These are phyloP conservation scores for Edolisoma coerulescens DNA, from an alignment of 2,113 vertebrate species.

Conservation along the genomic window DNA sequence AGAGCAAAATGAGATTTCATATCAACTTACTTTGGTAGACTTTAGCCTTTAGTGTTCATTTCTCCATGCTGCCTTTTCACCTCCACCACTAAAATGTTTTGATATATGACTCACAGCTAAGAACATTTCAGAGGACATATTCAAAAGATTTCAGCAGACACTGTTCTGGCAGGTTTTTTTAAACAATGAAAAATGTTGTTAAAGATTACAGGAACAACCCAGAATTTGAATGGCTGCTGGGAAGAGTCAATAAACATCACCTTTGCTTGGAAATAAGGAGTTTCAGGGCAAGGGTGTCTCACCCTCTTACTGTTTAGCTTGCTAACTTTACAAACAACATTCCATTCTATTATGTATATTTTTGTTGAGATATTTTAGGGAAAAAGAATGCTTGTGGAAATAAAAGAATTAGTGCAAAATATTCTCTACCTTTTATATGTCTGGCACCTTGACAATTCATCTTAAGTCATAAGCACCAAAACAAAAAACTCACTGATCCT, in stretches of 20 bases:
- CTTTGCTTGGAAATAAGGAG: neutral
- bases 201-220: conserved; percentile 8
- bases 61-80: neutral
- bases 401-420: conserved; percentile 4
- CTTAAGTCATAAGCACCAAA: neutral
- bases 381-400: conserved; percentile 9
- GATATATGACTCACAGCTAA: neutral
- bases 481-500: conserved; percentile 14
- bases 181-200: conserved; percentile 23
- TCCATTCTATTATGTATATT: conserved; percentile 45
- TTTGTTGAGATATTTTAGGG: conserved; percentile 23
- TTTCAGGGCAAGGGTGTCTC: neutral
- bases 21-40: neutral
- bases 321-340: conserved; percentile 22
- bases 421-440: conserved; percentile 33
- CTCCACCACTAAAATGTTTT: neutral
- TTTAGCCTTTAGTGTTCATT: neutral
- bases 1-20: neutral
- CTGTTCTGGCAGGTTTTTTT: neutral
- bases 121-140: neutral
- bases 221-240: neutral
- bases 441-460: conserved; percentile 29
- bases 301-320: neutral
- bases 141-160: neutral
- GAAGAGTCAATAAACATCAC: conserved; percentile 41